These are phyloP conservation scores for Malaclemys terrapin DNA, from an alignment of 2,113 vertebrate species.

Conservation along the genomic window DNA sequence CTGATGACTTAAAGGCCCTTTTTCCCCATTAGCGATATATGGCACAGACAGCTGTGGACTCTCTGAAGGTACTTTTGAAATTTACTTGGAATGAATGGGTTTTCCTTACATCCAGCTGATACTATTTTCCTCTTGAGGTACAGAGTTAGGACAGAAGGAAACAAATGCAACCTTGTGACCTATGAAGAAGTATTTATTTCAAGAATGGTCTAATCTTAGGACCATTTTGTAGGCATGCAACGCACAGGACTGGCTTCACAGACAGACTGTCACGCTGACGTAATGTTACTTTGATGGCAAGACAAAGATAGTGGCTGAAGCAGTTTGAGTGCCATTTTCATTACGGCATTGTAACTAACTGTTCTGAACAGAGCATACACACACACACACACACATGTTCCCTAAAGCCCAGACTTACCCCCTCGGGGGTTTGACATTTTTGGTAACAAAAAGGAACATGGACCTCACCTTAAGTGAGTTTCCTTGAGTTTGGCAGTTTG, in stretches of 20 bases:
- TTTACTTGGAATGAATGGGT: too few species aligned
- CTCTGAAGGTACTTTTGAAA: neutral
- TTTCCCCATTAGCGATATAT: neutral
- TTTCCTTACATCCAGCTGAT: neutral
- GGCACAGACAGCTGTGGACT: neutral
- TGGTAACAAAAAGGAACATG: neutral
- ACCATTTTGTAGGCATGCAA: neutral
- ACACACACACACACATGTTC: neutral
- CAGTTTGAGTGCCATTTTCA: neutral
- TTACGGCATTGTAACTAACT: neutral
- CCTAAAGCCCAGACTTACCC: neutral
- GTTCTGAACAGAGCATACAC: neutral
- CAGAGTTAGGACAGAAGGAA: neutral
- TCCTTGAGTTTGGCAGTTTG: neutral
- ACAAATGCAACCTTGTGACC: neutral
- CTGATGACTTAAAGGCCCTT: neutral
- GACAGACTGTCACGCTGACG: neutral
- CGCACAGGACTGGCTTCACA: neutral
- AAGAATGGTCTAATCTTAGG: neutral
- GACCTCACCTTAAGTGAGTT: neutral
- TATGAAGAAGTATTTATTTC: neutral
- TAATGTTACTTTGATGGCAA: neutral
- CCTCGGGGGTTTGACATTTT: neutral
- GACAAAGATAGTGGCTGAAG: neutral
- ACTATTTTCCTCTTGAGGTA: neutral